Conservation (phyloP, 1,140 invertebrate species). For the Acromyrmex echinatior region DNA sequence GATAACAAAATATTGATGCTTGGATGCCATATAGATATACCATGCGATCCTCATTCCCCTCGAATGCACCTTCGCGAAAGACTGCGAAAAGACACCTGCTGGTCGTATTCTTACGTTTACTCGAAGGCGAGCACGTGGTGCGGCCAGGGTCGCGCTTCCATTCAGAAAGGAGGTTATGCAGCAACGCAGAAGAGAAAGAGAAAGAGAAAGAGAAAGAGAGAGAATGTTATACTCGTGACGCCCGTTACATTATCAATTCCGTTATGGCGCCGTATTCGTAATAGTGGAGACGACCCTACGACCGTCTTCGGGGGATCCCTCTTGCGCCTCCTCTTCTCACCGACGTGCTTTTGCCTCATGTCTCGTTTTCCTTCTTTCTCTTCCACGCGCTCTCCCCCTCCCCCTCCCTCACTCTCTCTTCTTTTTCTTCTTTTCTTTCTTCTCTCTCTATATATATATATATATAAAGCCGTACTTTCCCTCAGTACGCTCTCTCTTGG, state of each 20-base stretch:
- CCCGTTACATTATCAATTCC: conserved; percentile 86
- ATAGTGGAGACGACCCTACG: conserved; percentile 82
- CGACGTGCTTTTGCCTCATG: conserved; percentile 64
- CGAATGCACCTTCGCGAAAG: neutral
- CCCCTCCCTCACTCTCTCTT: conserved; percentile 26
- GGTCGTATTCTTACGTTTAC: conserved; percentile 67
- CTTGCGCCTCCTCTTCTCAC: conserved; percentile 66
- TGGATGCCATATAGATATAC: neutral
- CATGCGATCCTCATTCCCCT: neutral
- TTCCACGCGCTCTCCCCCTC: conserved; percentile 13
- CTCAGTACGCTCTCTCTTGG: conserved; percentile 59
- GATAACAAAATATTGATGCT: neutral
- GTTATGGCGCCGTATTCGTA: conserved; percentile 85
- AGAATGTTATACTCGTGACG: conserved; percentile 81
- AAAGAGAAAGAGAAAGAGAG: conserved; percentile 60
- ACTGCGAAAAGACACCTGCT: conserved; percentile 47
- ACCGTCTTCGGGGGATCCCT: conserved; percentile 78
- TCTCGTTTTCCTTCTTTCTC: conserved; percentile 55
- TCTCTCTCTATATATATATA: conserved; percentile 66
- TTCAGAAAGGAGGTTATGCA: conserved; percentile 82
- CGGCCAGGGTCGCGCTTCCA: conserved; percentile 76
- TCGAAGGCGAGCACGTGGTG: conserved; percentile 72
- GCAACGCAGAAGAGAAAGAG: conserved; percentile 74
- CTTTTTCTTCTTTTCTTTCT: conserved; percentile 48
- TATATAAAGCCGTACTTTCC: conserved; percentile 70